Evolutionary conservation across 2,888 invertebrate species (phyloP), one percentile per base, ranked within the genome.

Genomic region (Drosophila helvetica): DNA sequence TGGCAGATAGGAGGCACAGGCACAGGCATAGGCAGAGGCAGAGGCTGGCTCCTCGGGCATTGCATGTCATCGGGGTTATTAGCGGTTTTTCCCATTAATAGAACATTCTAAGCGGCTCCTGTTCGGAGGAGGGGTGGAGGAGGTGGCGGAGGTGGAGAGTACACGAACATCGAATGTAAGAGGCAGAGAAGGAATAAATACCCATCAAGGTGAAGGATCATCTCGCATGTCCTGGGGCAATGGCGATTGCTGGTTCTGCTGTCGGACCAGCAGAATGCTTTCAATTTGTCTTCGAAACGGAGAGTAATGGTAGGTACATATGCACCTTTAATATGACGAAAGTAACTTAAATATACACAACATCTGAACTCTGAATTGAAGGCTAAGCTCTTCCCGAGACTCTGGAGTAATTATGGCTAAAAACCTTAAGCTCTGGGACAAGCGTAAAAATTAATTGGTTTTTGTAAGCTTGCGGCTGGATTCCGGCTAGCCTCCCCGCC

Each of bases 31-130:
- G 22, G 4, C 22, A 22, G 10, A 33, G 33, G n/a, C 33, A 43
- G 27, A 27, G 58, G 58, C 27, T 42, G 25, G 22, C 45, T 33
- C 15, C 30, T 38, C 38, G 22, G 50, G 59, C 77, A 81, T 81
- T 81, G 79, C 79, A 81, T 80, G 79, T 81, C 79, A 80, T 80
- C 79, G 65, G 43, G 77, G 79, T 81, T 80, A 80, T 80, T 81
- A 80, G 74, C 76, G 60, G 79, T 79, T 81, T 80, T 79, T 76
- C 54, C 72, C 50, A 79, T 79, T 79, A 79, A 81, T 76, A 30
- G 57, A 47, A 43, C 38, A 43, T 27, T 9, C 15, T 2, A n/a
- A 25, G 22, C 22, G 22, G 8, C 3, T n/a, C 18, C 15, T 15
- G 22, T 46, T n/a, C n/a, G 58, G 77, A 3, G 22, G 22, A 5